Base-by-base conservation (phyloP, 2,797 vertebrate species). In the Setipinna tenuifilis region DNA sequence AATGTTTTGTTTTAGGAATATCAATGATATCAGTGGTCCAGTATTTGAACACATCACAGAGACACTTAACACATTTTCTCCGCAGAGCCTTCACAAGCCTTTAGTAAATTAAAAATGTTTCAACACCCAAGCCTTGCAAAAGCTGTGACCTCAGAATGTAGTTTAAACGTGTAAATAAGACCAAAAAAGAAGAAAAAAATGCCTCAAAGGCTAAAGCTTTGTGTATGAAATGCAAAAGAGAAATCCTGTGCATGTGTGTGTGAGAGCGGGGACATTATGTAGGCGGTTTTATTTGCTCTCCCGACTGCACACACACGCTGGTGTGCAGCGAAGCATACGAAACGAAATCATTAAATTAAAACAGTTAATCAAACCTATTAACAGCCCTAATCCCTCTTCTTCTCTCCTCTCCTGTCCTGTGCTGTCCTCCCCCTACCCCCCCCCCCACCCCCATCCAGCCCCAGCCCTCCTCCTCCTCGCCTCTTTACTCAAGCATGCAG, bases 331-430 rank as follows among this genome's bases (percentile, higher is more conserved):
- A 75, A 54, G 83, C 44, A 84, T 68, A 75, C 48, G 61, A 59
- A 12, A 41, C 65, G 28, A 80, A 84, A 58, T 82, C 21, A 31
- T 59, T 71, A 25, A 19, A 23, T 59, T 82, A 54, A 23, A 61
- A 71, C 85, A 85, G 21, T 71, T 71, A 85, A 85, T 82, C 46
- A 71, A 41, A 21, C 44, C 85, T n/a, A 85, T 85, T 85, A 71
- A 82, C 61, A 35, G 28, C 25, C 61, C 23, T 82, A 85, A 85
- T 85, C 84, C 57, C 31, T 35, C 28, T 14, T 35, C 65, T 71
- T 5, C 31, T 68, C 62, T 68, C 62, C 0, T 59, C 35, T 61
- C 10, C 58, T 16, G n/a, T 82, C 23, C 23, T 25, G 10, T n/a
- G 7, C 57, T 1, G 25, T 17, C 31, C 62, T 59, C 48, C 57